phyloP scores from a whole-genome alignment of 23 tunicate species.

The Halocynthia aurantium region DNA sequence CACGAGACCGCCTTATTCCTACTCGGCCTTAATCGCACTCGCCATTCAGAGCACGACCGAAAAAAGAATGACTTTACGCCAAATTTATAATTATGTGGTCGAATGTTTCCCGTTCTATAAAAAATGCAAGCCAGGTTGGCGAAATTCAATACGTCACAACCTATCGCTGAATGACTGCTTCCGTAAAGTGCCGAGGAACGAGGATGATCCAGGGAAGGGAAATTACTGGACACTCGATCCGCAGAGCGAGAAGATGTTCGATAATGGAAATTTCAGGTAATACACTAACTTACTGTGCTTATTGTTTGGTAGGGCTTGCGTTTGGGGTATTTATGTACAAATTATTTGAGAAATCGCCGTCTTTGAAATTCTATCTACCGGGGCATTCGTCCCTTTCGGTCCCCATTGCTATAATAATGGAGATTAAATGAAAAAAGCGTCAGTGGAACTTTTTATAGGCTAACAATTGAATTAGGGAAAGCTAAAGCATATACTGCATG shows the following conservation, averaged over 20 bases:
- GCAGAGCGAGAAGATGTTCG: conserved; percentile 92
- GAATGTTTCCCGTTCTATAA: conserved; percentile 87
- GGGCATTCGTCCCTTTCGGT: background rate
- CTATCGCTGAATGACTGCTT: conserved; percentile 88
- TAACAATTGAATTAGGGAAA: too few species aligned
- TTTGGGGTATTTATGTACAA: too few species aligned
- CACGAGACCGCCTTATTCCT: conserved; percentile 94
- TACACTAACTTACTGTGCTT: too few species aligned
- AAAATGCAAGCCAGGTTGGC: conserved; percentile 92
- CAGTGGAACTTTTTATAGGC: too few species aligned
- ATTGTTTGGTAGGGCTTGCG: too few species aligned
- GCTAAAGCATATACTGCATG: too few species aligned
- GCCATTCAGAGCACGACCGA: conserved; percentile 79
- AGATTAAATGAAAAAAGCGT: too few species aligned
- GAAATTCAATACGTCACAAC: conserved; percentile 92
- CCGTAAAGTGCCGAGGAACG: conserved; percentile 86
- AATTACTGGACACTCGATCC: conserved; percentile 95
- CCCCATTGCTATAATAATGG: too few species aligned
- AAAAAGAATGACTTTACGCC: conserved; percentile 87
- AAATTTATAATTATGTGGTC: conserved; percentile 84
- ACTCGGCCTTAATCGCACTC: conserved; percentile 85
- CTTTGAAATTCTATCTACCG: background rate
- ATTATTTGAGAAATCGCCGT: background rate
- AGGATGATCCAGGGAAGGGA: conserved; percentile 95
- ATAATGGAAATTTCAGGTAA: conserved; percentile 92